Percentiles rank a stretch among this genome's conserved stretches.
phyloP scores from a whole-genome alignment of 2,888 invertebrate genomes.

The Thera obeliscata region DNA sequence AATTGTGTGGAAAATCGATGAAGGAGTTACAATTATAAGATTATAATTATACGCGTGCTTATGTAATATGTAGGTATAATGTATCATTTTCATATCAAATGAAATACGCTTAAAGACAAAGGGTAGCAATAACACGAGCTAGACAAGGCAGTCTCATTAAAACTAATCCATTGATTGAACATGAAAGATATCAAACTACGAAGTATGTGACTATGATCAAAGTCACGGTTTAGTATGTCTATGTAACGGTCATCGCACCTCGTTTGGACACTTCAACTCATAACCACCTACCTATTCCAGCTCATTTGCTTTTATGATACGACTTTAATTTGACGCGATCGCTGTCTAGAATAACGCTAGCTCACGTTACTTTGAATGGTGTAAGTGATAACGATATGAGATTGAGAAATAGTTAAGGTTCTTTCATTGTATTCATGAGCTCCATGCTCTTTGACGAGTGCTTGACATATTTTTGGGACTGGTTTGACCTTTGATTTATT shows the following conservation, averaged over 20 bases:
- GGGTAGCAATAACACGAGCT: slow-evolving; percentile 1
- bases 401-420: slow-evolving; percentile 6
- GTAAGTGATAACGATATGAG: not conserved
- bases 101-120: slow-evolving; percentile 5
- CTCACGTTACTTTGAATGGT: slow-evolving; percentile 20
- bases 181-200: slow-evolving; percentile 18
- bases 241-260: slow-evolving; percentile 31
- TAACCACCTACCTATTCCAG: slow-evolving; percentile 38
- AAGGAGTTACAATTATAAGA: not conserved
- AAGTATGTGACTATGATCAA: not conserved
- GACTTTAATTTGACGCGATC: slow-evolving; percentile 35
- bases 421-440: not conserved
- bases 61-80: not conserved
- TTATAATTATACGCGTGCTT: too few species aligned
- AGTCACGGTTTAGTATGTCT: not conserved
- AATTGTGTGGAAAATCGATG: not conserved
- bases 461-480: not conserved
- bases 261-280: slow-evolving; percentile 33
- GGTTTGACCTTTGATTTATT: too few species aligned
- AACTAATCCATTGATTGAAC: slow-evolving; percentile 24
- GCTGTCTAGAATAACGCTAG: slow-evolving; percentile 22
- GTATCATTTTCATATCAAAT: slow-evolving; percentile 1
- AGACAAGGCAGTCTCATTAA: slow-evolving; percentile 8
- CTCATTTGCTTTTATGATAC: slow-evolving; percentile 38
- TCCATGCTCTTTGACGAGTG: not conserved